Base-by-base conservation (phyloP, 1,140 invertebrate genomes). In the Saxidomus purpurata region DNA sequence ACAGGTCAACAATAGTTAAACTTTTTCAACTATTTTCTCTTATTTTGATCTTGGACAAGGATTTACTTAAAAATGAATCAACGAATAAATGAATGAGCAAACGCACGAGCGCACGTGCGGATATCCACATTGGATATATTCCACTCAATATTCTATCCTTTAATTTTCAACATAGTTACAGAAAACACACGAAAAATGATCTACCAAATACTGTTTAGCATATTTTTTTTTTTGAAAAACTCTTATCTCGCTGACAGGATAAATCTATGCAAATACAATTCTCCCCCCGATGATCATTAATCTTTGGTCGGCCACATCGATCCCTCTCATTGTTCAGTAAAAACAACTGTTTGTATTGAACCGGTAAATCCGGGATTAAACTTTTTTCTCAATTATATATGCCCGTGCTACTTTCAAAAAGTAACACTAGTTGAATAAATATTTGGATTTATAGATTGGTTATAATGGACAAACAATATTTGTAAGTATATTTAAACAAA, bases 341-440 rank as follows among this genome's bases (percentile, higher is more conserved):
- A 77, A 67, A 17, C 34, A 11, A 52, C 47, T 52, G 15, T 79
- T 79, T 49, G 47, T 31, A 11, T 79, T 79, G 47, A 79, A 79
- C 47, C 34, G 8, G 15, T 52, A 79, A 79, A 79, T 79, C 76
- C 76, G 1, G 49, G 76, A 79, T 79, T 79, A 79, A 79, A 55
- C 47, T 79, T 55, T 55, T 25, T n/a, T 79, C 28, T 55, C 40
- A 55, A 52, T 47, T 13, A 55, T 17, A 52, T 79, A 63, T 71
- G 38, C 67, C 67, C 22, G 22, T 6, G 67, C n/a, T 71, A 71
- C 67, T 71, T 28, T 22, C 4, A 22, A 28, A 28, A 63, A 63
- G n/a, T 63, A 63, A 28, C 59, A 63, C 8, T 63, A 28, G n/a
- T 28, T 28, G n/a, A 28, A 63, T 28, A 19, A 28, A 63, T 63